Base-by-base conservation (phyloP, 2,888 invertebrate species). In the Romanomermis culicivorax region DNA sequence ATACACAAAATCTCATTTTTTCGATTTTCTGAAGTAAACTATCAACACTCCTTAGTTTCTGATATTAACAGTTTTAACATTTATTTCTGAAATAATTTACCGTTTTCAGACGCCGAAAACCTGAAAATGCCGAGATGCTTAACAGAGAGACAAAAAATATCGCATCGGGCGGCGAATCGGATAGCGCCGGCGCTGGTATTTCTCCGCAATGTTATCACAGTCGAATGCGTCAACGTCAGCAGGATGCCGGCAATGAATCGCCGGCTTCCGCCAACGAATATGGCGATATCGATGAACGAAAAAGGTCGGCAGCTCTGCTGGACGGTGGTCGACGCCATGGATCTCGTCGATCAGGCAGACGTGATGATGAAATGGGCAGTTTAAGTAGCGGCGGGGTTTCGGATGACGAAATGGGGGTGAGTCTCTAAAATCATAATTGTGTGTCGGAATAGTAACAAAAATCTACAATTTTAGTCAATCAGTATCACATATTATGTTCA, bases 211-310 rank as follows among this genome's bases (percentile, higher is more conserved):
- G n/a, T n/a, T n/a, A n/a, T n/a, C n/a, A n/a, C n/a, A n/a, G n/a
- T n/a, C n/a, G n/a, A n/a, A n/a, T n/a, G n/a, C n/a, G n/a, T n/a
- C n/a, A n/a, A n/a, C n/a, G n/a, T n/a, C n/a, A n/a, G n/a, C n/a
- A n/a, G n/a, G n/a, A n/a, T n/a, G n/a, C n/a, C n/a, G n/a, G n/a
- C n/a, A n/a, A n/a, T n/a, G n/a, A n/a, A 17, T 14, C 36, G 36
- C 11, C n/a, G n/a, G n/a, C n/a, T n/a, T 11, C 25, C 4, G 52
- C 24, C 24, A 55, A 55, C 27, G 55, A 55, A 51, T 55, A 53
- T 29, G 55, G 55, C 20, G 55, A 55, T 36, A 55, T 55, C 42
- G 55, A 55, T 42, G 55, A 55, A 29, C 51, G 52, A 20, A 4
- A 4, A 7, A 20, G 3, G 14, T 17, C 51, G 20, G 3, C 30